Base-by-base conservation (phyloP, 1,140 invertebrate species). In the Spodoptera litura region DNA sequence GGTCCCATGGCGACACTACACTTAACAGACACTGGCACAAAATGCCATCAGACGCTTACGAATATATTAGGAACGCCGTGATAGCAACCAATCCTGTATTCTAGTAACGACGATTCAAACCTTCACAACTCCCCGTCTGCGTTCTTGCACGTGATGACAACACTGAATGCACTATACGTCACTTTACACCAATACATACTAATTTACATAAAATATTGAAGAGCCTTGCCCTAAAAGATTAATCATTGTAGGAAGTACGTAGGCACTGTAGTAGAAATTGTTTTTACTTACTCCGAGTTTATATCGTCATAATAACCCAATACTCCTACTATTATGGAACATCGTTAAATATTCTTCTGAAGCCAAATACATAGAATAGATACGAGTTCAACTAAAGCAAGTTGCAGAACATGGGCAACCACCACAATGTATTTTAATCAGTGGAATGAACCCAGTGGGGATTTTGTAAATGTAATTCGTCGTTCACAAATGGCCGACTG, bases 181-280 rank as follows among this genome's bases (percentile, higher is more conserved):
- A 93, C 85, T 82, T 71, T 71, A 84, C 82, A 85, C 83, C 78
- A 80, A 89, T 85, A 85, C 92, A 92, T 92, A 76, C 85, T 92
- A 89, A 92, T 93, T 93, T 92, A 90, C 88, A 90, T 91, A 91
- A 90, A 93, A 90, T 85, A 90, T 85, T 88, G 78, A 88, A 89
- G 88, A 92, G 90, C 90, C 90, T 93, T 93, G 91, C 88, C 85
- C 87, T 83, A 89, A 91, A 91, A 93, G 85, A 91, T 93, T 93
- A 91, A 92, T 93, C 91, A 93, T 90, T 88, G 81, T 90, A 92
- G 87, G 91, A 92, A 93, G 88, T 90, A 93, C 92, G 91, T 91
- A 90, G 87, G 87, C 91, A 93, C 87, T 83, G 27, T 68, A 68
- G 52, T 53, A 87, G 87, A 91, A 88, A 87, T 85, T 88, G 87